These are phyloP conservation scores for Epistrophella euchroma DNA, from an alignment of 2,888 invertebrate species.

Conservation along the genomic window DNA sequence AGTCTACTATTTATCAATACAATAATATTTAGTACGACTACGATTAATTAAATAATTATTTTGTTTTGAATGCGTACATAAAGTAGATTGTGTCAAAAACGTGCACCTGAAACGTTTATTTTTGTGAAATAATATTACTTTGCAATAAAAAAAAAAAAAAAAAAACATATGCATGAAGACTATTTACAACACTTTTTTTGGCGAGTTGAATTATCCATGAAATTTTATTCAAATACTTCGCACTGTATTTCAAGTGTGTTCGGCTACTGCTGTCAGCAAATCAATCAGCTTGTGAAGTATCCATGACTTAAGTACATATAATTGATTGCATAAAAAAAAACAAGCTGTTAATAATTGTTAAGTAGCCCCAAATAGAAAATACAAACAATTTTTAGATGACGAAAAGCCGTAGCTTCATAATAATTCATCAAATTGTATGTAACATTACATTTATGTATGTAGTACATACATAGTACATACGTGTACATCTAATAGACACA, in stretches of 20 bases:
- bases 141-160: constrained; percentile 19
- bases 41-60: constrained; percentile 10
- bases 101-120: not conserved
- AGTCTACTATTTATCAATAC: constrained; percentile 13
- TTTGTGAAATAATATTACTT: not conserved
- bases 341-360: not conserved
- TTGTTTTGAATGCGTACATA: not conserved
- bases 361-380: not conserved
- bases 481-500: too few relatives aligned
- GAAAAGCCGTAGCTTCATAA: not conserved
- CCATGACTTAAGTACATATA: not conserved
- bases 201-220: constrained; percentile 4
- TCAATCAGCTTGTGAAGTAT: constrained; percentile 13
- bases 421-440: not conserved
- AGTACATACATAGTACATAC: too few relatives aligned
- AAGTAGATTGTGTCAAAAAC: not conserved
- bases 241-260: not conserved
- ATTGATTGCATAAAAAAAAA: not conserved
- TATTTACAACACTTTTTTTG: constrained; percentile 26
- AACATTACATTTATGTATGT: too few relatives aligned
- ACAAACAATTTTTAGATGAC: not conserved
- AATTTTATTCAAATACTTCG: not conserved
- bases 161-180: not conserved
- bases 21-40: not conserved
- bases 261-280: not conserved